Percentiles rank a stretch among this genome's conserved stretches.
phyloP scores from a whole-genome alignment of 2,888 invertebrate genomes.

The Odiellus spinosus region DNA sequence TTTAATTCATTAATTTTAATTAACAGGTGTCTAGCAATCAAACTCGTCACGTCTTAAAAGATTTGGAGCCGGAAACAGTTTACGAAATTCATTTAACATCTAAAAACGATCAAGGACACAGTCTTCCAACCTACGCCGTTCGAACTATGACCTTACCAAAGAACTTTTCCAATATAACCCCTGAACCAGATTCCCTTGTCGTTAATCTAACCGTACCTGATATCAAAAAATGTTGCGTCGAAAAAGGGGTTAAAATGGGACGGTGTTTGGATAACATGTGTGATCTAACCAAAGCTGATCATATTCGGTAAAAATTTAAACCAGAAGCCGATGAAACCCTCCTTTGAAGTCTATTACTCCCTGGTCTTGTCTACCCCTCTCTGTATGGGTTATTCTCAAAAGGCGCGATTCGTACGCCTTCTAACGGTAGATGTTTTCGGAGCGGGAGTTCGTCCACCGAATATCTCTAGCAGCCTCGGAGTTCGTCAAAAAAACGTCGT shows the following conservation, averaged over 20 bases:
- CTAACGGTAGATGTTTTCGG: no score
- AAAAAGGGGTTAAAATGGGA: slow-evolving; percentile 53
- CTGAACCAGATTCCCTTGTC: slow-evolving; percentile 36
- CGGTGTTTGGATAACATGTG: slow-evolving; percentile 61
- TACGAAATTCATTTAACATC: slow-evolving; percentile 60
- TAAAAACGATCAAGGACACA: slow-evolving; percentile 54
- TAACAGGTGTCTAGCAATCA: slow-evolving; percentile 5
- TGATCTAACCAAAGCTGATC: slow-evolving; percentile 40
- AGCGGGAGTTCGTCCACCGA: no score
- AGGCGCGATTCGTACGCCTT: no score
- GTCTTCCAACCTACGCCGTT: slow-evolving; percentile 54
- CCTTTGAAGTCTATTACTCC: no score
- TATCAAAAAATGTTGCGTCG: slow-evolving; percentile 51
- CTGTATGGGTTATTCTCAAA: no score
- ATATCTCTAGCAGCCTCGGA: no score
- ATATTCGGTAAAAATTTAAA: slow-evolving; percentile 27
- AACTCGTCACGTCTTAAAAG: slow-evolving; percentile 35
- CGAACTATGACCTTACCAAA: slow-evolving; percentile 54
- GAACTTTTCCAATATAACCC: slow-evolving; percentile 25
- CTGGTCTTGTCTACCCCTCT: no score
- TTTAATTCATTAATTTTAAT: no score
- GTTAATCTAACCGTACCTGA: slow-evolving; percentile 44
- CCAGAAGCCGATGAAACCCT: no score
- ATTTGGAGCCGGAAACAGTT: slow-evolving; percentile 60
- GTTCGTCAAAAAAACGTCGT: no score